These are phyloP conservation scores for Pandion haliaetus DNA, from an alignment of 2,113 vertebrate species.

Conservation along the genomic window DNA sequence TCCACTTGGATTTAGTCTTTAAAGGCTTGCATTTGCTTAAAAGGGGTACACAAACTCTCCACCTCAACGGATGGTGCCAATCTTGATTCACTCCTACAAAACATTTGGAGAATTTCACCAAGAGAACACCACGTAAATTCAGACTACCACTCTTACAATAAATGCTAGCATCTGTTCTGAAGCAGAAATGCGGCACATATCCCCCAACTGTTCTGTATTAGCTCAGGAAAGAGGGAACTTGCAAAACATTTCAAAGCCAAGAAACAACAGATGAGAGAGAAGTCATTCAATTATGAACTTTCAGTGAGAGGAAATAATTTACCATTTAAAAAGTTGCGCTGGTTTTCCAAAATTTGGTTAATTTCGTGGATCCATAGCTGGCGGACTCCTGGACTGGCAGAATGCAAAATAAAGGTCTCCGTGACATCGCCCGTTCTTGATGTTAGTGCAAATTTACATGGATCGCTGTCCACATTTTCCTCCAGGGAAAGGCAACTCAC, in stretches of 20 bases:
- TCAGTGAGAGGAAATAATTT: constrained; percentile 28
- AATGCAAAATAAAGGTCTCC: constrained; percentile 89
- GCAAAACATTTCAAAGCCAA: constrained; percentile 8
- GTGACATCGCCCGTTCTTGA: constrained; percentile 86
- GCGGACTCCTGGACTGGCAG: constrained; percentile 85
- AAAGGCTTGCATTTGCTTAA: background rate
- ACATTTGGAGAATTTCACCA: constrained; percentile 48
- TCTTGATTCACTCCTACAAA: constrained; percentile 50
- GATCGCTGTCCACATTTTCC: constrained; percentile 91
- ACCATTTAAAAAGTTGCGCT: constrained; percentile 99
- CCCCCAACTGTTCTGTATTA: constrained; percentile 11
- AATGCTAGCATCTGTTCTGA: constrained; percentile 47
- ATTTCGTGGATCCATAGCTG: constrained; percentile 95
- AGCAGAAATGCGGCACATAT: background rate
- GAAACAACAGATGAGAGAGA: background rate
- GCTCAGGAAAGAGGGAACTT: background rate
- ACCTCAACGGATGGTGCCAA: background rate
- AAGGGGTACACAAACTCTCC: background rate
- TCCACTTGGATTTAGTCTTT: background rate
- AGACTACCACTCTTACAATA: background rate
- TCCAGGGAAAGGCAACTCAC: constrained; percentile 97
- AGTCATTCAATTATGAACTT: background rate
- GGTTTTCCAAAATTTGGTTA: constrained; percentile 98
- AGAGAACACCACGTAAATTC: constrained; percentile 39
- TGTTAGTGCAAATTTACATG: constrained; percentile 94